A percentile compares a stretch with the other conserved stretches of the same genome.
These are phyloP conservation scores for Xiphias gladius DNA, from an alignment of 2,113 vertebrate species.

Conservation along the genomic window DNA sequence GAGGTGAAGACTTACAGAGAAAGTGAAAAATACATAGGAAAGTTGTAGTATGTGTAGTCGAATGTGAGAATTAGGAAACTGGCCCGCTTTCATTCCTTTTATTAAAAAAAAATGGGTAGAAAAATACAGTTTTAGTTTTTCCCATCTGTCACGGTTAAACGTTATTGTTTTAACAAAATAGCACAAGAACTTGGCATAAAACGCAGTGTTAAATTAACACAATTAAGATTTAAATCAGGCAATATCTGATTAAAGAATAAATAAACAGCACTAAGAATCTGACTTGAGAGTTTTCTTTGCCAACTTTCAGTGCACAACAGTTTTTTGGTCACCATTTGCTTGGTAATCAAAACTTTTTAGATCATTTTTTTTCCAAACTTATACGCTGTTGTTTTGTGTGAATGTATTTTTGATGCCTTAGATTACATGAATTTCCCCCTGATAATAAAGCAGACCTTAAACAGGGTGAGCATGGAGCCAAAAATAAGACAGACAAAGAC, in stretches of 20 bases:
- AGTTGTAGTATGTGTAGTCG: background rate
- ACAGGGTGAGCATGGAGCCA: background rate
- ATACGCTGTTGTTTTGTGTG: background rate
- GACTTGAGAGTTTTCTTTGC: background rate
- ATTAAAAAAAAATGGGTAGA: background rate
- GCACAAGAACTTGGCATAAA: background rate
- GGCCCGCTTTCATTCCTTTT: background rate
- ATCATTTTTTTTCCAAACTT: background rate
- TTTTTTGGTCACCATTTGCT: background rate
- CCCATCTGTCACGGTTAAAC: background rate
- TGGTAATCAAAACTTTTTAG: background rate
- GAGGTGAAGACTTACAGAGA: background rate
- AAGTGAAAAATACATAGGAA: background rate
- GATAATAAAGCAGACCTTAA: background rate
- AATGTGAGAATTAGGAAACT: no score
- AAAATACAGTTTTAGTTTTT: background rate
- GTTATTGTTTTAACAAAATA: background rate
- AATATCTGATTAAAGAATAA: constrained; percentile 11
- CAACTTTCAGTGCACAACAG: background rate
- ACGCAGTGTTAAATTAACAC: constrained; percentile 3
- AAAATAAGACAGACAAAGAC: background rate
- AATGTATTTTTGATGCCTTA: background rate
- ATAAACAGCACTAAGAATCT: background rate
- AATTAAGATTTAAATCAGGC: constrained; percentile 11
- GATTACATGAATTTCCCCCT: background rate